phyloP scores from a whole-genome alignment of 2,797 vertebrate genomes.

The Melanotaenia nigrans region DNA sequence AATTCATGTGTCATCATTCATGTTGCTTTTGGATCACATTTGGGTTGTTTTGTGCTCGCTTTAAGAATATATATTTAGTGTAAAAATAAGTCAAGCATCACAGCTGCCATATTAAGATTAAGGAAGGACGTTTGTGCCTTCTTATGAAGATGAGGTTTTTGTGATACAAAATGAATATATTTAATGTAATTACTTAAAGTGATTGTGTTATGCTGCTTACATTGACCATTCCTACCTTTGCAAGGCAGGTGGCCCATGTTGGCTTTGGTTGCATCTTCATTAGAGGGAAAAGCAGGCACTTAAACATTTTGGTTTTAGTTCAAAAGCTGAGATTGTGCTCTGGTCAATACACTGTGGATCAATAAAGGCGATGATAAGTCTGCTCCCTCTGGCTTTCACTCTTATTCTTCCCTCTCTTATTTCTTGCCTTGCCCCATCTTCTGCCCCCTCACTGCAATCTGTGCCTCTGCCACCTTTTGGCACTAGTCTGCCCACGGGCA shows the following conservation, averaged over 20 bases:
- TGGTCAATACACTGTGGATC: slow-evolving; percentile 8
- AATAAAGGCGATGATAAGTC: slow-evolving; percentile 22
- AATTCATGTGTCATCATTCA: background rate
- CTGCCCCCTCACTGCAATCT: slow-evolving; percentile 68
- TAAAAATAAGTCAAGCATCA: background rate
- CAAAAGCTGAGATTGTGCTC: slow-evolving; percentile 2
- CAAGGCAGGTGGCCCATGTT: background rate
- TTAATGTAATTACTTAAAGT: background rate
- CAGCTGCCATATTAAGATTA: background rate
- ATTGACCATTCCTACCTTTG: background rate
- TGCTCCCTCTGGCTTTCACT: slow-evolving; percentile 18
- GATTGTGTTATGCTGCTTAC: background rate
- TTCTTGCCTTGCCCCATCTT: slow-evolving; percentile 57
- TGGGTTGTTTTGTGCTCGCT: too few species aligned
- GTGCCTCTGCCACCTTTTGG: slow-evolving; percentile 78
- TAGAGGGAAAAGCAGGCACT: background rate
- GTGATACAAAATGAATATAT: background rate
- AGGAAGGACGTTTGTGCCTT: background rate
- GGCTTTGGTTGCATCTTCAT: background rate
- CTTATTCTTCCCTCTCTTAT: slow-evolving; percentile 32
- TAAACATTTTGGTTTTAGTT: slow-evolving; percentile 8
- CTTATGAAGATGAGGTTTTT: background rate
- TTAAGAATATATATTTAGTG: background rate
- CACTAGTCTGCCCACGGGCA: slow-evolving; percentile 72
- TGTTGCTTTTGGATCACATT: too few species aligned